Percentiles rank a stretch among this genome's conserved stretches.
These are phyloP conservation scores for Epizoanthus stellaris DNA, from an alignment of 92 coral and sea anemone species.

Conservation along the genomic window DNA sequence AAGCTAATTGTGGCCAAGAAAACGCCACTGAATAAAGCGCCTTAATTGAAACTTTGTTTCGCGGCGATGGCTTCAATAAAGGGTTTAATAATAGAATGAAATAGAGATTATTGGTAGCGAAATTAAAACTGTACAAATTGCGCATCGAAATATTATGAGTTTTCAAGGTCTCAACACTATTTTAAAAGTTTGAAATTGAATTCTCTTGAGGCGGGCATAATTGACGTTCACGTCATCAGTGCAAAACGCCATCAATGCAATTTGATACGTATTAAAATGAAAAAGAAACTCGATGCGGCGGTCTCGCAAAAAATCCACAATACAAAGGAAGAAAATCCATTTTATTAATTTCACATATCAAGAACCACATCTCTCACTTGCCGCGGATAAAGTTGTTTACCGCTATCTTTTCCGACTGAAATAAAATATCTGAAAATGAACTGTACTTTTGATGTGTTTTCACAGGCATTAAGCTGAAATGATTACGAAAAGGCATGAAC, in stretches of 20 bases:
- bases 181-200: neutral
- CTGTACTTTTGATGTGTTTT: conserved; percentile 43
- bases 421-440: conserved; percentile 24
- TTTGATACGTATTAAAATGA: conserved; percentile 9
- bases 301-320: conserved; percentile 31
- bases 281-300: conserved; percentile 37
- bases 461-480: conserved; percentile 42
- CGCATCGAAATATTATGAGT: conserved; percentile 32
- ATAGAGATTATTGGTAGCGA: conserved; percentile 76
- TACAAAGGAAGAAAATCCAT: conserved; percentile 28
- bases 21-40: conserved; percentile 71
- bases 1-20: conserved; percentile 76
- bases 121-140: conserved; percentile 65
- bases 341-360: conserved; percentile 44
- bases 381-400: conserved; percentile 34
- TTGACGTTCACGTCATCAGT: conserved; percentile 6
- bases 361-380: conserved; percentile 41
- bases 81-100: conserved; percentile 75
- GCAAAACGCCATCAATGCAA: conserved; percentile 13
- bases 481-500: conserved; percentile 23
- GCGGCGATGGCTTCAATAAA: conserved; percentile 79
- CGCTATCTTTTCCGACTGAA: conserved; percentile 42
- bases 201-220: conserved; percentile 13
- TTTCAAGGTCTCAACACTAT: conserved; percentile 22
- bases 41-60: conserved; percentile 96